Evolutionary conservation across 2,113 vertebrate genomes (phyloP).

Genomic region (Cygnus atratus): DNA sequence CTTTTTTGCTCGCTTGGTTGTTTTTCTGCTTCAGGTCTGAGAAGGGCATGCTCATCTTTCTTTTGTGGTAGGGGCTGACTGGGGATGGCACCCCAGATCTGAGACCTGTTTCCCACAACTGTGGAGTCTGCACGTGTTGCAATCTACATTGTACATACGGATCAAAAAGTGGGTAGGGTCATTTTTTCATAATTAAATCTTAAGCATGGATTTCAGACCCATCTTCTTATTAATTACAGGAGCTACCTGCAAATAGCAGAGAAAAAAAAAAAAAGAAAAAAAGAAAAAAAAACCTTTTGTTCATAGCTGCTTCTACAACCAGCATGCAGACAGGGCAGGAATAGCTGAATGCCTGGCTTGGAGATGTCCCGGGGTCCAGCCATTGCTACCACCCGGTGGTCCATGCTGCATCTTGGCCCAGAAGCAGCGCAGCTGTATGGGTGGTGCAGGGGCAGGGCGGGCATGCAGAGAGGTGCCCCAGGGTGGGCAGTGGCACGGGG

Average conservation of each 20-base stretch:
- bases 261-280: neutral
- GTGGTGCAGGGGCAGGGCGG: too few species aligned
- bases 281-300: neutral
- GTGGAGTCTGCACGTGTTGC: neutral
- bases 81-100: neutral
- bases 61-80: neutral
- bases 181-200: neutral
- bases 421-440: neutral
- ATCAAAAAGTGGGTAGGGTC: neutral
- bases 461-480: conserved; percentile 13
- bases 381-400: neutral
- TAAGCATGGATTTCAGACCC: neutral
- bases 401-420: neutral
- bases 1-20: neutral
- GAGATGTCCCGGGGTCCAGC: neutral
- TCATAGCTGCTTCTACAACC: neutral
- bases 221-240: neutral
- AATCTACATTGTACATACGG: neutral
- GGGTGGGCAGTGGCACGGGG: conserved; percentile 67
- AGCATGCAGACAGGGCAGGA: neutral
- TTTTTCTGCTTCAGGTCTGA: neutral
- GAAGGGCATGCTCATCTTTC: neutral
- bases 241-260: neutral
- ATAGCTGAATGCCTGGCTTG: neutral
- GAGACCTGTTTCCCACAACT: neutral